Base-by-base conservation (phyloP, 2,888 invertebrate genomes). In the Aplocera efformata region DNA sequence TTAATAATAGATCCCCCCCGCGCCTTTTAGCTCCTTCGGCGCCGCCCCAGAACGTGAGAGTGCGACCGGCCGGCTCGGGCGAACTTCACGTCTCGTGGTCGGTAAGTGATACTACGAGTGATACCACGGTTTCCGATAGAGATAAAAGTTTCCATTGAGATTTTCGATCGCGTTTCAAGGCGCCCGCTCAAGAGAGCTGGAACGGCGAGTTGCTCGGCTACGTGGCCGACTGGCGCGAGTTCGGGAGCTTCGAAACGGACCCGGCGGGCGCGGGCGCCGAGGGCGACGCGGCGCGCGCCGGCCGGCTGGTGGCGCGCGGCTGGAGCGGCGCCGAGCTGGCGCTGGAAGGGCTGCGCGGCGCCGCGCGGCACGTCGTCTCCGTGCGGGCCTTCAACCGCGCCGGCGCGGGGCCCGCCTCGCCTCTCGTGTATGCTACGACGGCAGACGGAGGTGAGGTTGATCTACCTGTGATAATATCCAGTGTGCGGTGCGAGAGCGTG, bases 301-400 rank as follows among this genome's bases (percentile, higher is more conserved):
- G 70, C 9, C 47, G 50, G 21, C 46, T 50, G 1, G 90, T 90
- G 33, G 90, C 90, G 21, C 89, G 90, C 54, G 92, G 93, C 7
- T 91, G 92, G 91, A 90, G 91, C 39, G 90, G 92, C 42, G 89
- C 90, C 6, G 92, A 91, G 71, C 81, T 90, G 39, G 80, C 88
- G 43, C 73, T 95, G 51, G 84, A 88, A 8, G 92, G 92, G 10
- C 85, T 95, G 46, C 90, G 91, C 53, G 92, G 94, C 60, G 94
- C 92, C 68, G 92, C 95, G 0, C 91, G 94, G 52, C 96, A 96
- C 80, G 92, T 93, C 46, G 90, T 97, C 17, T 88, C 91, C 8
- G 91, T 96, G 36, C 92, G 94, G 57, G 95, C 96, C 2, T 93
- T 93, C 72, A 96, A 95, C 77, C 91, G 92, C 50, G 93, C 95